Evolutionary conservation across 2,888 invertebrate genomes (phyloP).

Genomic region (Campoletis raptor): DNA sequence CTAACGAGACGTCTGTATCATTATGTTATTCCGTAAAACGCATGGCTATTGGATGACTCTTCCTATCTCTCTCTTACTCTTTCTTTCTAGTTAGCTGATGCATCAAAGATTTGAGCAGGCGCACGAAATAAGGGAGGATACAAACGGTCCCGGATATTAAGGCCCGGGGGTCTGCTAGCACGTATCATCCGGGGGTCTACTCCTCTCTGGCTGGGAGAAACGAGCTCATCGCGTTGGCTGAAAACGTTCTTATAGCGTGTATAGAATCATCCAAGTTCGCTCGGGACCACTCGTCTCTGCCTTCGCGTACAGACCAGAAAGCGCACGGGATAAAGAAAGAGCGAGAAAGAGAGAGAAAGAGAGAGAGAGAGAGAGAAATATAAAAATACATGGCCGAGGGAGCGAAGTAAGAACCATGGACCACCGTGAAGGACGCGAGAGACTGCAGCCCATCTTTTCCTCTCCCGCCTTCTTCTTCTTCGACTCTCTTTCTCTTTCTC

Average conservation of each 20-base stretch:
- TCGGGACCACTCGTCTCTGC: constrained; percentile 28
- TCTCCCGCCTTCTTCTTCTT: constrained; percentile 76
- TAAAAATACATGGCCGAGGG: constrained; percentile 71
- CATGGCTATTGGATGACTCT: constrained; percentile 54
- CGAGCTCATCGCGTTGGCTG: constrained; percentile 37
- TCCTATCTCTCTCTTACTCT: constrained; percentile 31
- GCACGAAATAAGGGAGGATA: constrained; percentile 76
- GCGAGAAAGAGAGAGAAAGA: constrained; percentile 59
- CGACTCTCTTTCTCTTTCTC: constrained; percentile 66
- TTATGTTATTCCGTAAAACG: constrained; percentile 78
- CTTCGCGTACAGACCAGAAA: constrained; percentile 60
- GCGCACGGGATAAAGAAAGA: constrained; percentile 68
- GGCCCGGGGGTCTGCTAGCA: constrained; percentile 61
- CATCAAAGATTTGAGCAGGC: constrained; percentile 57
- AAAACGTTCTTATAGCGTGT: constrained; percentile 27
- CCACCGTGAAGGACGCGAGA: constrained; percentile 82
- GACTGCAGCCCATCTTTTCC: constrained; percentile 72
- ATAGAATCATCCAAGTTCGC: constrained; percentile 31
- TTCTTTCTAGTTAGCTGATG: constrained; percentile 22
- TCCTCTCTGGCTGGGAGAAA: constrained; percentile 27
- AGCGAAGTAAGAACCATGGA: constrained; percentile 75
- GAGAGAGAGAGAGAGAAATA: constrained; percentile 63
- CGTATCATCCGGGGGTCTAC: constrained; percentile 27
- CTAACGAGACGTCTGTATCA: constrained; percentile 84
- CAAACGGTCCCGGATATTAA: constrained; percentile 67